phyloP scores from a whole-genome alignment of 2,888 invertebrate species.

The Altica lythri region DNA sequence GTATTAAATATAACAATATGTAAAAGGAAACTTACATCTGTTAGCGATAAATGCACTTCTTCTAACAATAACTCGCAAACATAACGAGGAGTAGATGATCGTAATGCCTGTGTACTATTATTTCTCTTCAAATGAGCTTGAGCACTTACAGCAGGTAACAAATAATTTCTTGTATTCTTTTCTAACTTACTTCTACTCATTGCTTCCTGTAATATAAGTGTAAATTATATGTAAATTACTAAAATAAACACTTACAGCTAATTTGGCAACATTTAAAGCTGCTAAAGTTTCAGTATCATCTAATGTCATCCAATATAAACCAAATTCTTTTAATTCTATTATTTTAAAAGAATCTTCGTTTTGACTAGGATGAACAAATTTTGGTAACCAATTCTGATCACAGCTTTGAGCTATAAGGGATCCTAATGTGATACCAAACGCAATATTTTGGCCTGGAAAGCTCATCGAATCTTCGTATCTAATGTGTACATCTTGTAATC shows the following conservation, averaged over 20 bases:
- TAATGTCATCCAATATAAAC: slow-evolving; percentile 88
- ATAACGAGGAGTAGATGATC: slow-evolving; percentile 81
- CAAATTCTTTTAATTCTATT: slow-evolving; percentile 84
- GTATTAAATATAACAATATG: no score
- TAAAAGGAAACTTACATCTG: slow-evolving; percentile 65
- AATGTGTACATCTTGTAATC: slow-evolving; percentile 92
- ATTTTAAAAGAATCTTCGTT: slow-evolving; percentile 80
- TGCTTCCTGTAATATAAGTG: slow-evolving; percentile 52
- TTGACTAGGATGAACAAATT: slow-evolving; percentile 67
- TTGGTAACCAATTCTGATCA: slow-evolving; percentile 82
- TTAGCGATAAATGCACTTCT: slow-evolving; percentile 77
- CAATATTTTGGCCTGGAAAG: slow-evolving; percentile 71
- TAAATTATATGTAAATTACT: not conserved
- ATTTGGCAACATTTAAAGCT: slow-evolving; percentile 67
- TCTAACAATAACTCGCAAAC: slow-evolving; percentile 82
- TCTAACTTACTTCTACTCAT: slow-evolving; percentile 59
- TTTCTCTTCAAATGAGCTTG: slow-evolving; percentile 88
- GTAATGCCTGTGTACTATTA: slow-evolving; percentile 82
- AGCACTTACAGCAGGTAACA: slow-evolving; percentile 85
- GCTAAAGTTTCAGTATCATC: slow-evolving; percentile 68
- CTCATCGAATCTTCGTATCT: slow-evolving; percentile 90
- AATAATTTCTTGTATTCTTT: slow-evolving; percentile 66
- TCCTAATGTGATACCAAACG: slow-evolving; percentile 86
- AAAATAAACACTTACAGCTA: slow-evolving; percentile 69
- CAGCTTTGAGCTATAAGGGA: slow-evolving; percentile 91